A percentile compares a stretch with the other conserved stretches of the same genome.
These are phyloP conservation scores for Ophioninae sp. DNA, from an alignment of 2,888 invertebrate species.

Conservation along the genomic window DNA sequence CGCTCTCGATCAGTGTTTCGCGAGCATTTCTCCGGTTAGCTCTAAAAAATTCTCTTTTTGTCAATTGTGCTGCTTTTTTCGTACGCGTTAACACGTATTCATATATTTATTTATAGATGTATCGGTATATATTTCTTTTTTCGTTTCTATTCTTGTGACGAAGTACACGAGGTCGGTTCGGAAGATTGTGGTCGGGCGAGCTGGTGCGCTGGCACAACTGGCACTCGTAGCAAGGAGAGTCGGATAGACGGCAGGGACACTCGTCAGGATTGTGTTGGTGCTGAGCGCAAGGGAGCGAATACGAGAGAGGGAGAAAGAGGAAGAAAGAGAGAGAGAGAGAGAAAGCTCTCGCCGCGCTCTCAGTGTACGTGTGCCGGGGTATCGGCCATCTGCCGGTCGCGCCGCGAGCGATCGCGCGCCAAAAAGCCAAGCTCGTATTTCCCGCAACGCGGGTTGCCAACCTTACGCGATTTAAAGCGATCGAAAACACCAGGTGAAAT, in stretches of 20 bases:
- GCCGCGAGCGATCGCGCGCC: constrained; percentile 77
- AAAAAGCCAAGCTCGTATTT: constrained; percentile 75
- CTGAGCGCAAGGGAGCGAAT: constrained; percentile 3
- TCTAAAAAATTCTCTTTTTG: constrained; percentile 42
- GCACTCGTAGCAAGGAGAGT: constrained; percentile 57
- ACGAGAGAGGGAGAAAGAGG: background rate
- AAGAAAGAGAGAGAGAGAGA: background rate
- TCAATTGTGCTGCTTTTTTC: background rate
- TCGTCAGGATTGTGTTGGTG: constrained; percentile 50
- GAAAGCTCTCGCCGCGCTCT: background rate
- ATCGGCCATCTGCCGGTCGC: constrained; percentile 79
- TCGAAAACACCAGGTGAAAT: constrained; percentile 54
- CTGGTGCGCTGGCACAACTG: constrained; percentile 65
- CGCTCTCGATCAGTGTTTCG: constrained; percentile 40
- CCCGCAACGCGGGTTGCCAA: constrained; percentile 74
- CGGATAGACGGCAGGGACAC: constrained; percentile 60
- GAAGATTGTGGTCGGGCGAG: constrained; percentile 69
- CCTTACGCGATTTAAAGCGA: constrained; percentile 38
- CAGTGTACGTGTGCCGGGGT: constrained; percentile 71
- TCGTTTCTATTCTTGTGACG: constrained; percentile 53
- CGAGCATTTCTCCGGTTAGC: constrained; percentile 48
- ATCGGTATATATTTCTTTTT: constrained; percentile 27
- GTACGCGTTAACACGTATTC: background rate
- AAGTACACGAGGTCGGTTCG: constrained; percentile 76
- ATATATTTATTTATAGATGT: constrained; percentile 5